Base-by-base conservation (phyloP, 2,888 invertebrate genomes). In the Cancer borealis region DNA sequence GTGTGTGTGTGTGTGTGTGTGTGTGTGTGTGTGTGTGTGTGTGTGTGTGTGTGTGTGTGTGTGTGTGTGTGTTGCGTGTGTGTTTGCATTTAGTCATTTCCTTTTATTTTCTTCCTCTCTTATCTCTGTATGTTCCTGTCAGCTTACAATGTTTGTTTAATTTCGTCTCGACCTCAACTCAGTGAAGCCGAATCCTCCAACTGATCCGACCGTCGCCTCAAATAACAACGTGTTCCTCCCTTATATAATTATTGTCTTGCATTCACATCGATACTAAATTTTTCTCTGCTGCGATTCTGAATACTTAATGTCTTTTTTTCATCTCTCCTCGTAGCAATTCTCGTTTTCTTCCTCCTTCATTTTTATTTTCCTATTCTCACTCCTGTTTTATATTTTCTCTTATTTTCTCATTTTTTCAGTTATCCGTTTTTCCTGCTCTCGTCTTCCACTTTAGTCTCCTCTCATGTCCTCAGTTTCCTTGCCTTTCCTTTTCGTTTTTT, bases 1-100 rank as follows among this genome's bases (percentile, higher is more conserved):
- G 73, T 21, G 26, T 73, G 3, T 73, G 73, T 73, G n/a, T 73
- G 60, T 60, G 60, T 60, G 60, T 60, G 60, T 60, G 60, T 60
- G 54, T 10, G 60, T 60, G 60, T 73, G 73, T 73, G 73, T 73
- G 73, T 73, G 73, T 73, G 26, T 73, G 4, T 73, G 73, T n/a
- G n/a, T n/a, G 73, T 73, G 73, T n/a, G 26, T 73, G 5, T 73
- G 73, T 73, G 73, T 73, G 60, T 60, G 60, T 60, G 60, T 60
- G 60, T 60, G 60, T 60, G 54, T 10, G 60, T 60, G 60, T 73
- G 73, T 73, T 73, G 73, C 26, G 73, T 73, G 73, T 73, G 73
- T 73, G 26, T 73, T 26, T 73, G 73, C n/a, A 73, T 21, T 73
- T 4, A n/a, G 21, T 26, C 21, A n/a, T 73, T n/a, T 73, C 73